These are phyloP conservation scores for Trisateles emortualis DNA, from an alignment of 2,888 invertebrate genomes.

Conservation along the genomic window DNA sequence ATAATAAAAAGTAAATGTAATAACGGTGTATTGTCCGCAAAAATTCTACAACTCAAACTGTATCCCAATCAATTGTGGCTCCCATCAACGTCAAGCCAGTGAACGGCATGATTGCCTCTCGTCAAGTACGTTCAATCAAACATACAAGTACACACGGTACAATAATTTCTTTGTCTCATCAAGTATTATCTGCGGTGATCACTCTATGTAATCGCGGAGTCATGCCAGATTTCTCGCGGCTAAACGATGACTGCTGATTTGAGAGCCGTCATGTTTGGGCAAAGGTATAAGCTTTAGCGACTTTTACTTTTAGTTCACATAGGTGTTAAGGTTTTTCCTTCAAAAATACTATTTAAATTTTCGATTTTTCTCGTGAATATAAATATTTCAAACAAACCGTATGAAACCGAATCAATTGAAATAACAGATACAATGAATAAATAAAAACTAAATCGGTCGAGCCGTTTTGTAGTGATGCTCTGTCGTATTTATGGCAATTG, in stretches of 20 bases:
- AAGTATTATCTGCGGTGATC: constrained; percentile 45
- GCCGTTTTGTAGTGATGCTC: too few species aligned
- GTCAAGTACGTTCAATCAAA: constrained; percentile 7
- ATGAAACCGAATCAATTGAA: too few species aligned
- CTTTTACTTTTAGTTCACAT: neutral
- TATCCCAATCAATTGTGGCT: neutral
- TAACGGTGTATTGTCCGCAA: neutral
- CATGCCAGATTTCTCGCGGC: constrained; percentile 69
- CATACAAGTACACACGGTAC: constrained; percentile 15
- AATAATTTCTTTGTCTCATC: constrained; percentile 44
- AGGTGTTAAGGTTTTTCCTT: too few species aligned
- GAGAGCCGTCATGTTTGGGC: constrained; percentile 47
- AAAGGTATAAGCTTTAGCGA: constrained; percentile 26
- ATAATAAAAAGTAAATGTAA: too few species aligned
- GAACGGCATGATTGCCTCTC: neutral
- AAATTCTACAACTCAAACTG: neutral
- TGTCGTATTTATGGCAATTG: too few species aligned
- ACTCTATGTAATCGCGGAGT: constrained; percentile 57
- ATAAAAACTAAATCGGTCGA: too few species aligned
- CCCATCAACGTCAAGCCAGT: neutral
- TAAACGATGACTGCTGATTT: constrained; percentile 62
- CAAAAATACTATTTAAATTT: too few species aligned
- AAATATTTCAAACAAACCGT: too few species aligned
- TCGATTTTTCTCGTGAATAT: too few species aligned
- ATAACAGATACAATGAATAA: too few species aligned